phyloP scores from a whole-genome alignment of 1,140 invertebrate genomes.

The Acyrthosiphon pisum region DNA sequence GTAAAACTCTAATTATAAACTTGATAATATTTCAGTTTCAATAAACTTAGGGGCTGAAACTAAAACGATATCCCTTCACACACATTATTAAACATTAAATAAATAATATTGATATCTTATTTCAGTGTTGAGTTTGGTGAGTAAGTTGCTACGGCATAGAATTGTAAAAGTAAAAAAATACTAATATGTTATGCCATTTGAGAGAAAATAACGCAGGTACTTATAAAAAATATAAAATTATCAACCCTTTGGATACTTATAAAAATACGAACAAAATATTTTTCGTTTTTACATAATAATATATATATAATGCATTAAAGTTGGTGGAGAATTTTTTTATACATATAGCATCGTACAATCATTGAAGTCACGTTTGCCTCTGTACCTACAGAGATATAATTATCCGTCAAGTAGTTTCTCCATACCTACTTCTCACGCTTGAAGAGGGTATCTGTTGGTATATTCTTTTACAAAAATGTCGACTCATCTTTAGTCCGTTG shows the following conservation, averaged over 20 bases:
- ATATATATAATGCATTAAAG: not conserved
- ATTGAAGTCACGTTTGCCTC: constrained; percentile 20
- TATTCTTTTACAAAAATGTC: constrained; percentile 34
- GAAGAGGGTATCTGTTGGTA: constrained; percentile 19
- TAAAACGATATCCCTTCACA: not conserved
- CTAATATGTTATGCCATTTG: not conserved
- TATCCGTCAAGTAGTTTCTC: constrained; percentile 32
- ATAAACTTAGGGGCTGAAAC: not conserved
- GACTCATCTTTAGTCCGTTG: constrained; percentile 32
- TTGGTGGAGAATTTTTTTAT: constrained; percentile 9
- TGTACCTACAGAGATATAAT: constrained; percentile 9
- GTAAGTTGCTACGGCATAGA: not conserved
- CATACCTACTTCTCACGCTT: not conserved
- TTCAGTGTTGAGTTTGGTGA: not conserved
- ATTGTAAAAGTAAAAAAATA: not conserved
- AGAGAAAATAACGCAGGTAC: not conserved
- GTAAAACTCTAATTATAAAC: constrained; percentile 1
- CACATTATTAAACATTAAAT: not conserved
- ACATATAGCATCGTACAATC: not conserved
- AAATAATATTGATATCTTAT: not conserved
- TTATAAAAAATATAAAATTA: constrained; percentile 4
- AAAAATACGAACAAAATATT: not conserved
- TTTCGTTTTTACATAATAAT: not conserved
- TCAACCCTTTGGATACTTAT: not conserved
- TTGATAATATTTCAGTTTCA: not conserved